Conservation (phyloP, 1,140 invertebrate species). For the Drosophila willistoni region DNA sequence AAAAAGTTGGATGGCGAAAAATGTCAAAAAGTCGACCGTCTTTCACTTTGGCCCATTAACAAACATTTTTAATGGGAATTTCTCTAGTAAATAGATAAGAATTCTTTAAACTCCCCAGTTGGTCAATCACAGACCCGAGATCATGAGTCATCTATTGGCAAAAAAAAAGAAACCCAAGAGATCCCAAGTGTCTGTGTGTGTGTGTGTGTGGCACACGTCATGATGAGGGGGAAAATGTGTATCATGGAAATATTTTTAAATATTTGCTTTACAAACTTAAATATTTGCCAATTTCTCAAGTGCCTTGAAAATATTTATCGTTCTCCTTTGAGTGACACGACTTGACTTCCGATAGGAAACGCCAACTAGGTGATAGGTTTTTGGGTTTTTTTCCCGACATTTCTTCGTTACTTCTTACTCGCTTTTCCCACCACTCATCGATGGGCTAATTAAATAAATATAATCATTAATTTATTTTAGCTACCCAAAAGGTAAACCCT, state of each 20-base stretch:
- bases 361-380: conserved; percentile 28
- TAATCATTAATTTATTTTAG: conserved; percentile 78
- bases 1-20: conserved; percentile 42
- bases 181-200: conserved; percentile 1
- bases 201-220: conserved; percentile 15
- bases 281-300: conserved; percentile 21
- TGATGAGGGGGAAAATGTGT: not conserved
- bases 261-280: conserved; percentile 35
- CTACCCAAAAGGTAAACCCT: conserved; percentile 36
- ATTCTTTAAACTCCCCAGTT: conserved; percentile 31
- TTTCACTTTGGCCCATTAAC: not conserved
- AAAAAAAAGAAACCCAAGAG: not conserved
- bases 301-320: conserved; percentile 8
- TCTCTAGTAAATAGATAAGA: conserved; percentile 8
- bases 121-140: conserved; percentile 2
- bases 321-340: conserved; percentile 9
- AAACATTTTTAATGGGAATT: conserved; percentile 3
- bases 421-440: conserved; percentile 25
- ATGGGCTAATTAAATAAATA: conserved; percentile 78
- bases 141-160: conserved; percentile 33
- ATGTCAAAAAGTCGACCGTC: not conserved
- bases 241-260: conserved; percentile 27
- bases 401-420: too few relatives aligned
- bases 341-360: conserved; percentile 22
- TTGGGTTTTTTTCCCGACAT: not conserved